Conservation (phyloP, 1,140 invertebrate species). For the Cardiocondyla obscurior region DNA sequence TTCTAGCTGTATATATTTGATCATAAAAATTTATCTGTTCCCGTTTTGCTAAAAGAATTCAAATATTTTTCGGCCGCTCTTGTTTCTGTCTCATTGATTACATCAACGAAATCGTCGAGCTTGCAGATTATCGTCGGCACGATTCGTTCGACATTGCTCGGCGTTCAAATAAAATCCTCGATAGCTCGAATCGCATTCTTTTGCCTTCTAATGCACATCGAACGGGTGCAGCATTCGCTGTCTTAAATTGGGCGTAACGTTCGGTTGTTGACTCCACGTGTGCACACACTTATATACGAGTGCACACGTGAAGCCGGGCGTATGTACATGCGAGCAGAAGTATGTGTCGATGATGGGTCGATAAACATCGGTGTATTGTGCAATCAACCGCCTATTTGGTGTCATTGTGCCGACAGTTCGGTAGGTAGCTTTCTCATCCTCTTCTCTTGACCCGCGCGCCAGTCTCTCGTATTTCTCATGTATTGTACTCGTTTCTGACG, state of each 20-base stretch:
- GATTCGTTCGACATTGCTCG: conserved; percentile 25
- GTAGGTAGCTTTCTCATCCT: conserved; percentile 76
- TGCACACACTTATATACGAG: conserved; percentile 55
- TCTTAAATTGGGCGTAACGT: conserved; percentile 83
- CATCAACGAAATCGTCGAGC: conserved; percentile 27
- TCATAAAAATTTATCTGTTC: conserved; percentile 1
- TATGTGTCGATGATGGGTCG: conserved; percentile 81
- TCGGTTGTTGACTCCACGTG: conserved; percentile 79
- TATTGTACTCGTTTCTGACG: conserved; percentile 48
- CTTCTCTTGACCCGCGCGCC: conserved; percentile 61
- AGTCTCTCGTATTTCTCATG: conserved; percentile 56
- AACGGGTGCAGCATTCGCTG: conserved; percentile 73
- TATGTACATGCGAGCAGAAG: conserved; percentile 58
- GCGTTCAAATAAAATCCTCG: conserved; percentile 68
- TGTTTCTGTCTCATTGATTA: conserved; percentile 19
- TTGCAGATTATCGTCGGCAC: conserved; percentile 17
- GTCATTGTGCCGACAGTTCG: conserved; percentile 80
- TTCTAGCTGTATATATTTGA: not conserved
- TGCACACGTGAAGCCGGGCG: not conserved
- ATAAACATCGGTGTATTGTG: conserved; percentile 82
- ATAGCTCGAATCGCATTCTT: conserved; percentile 62
- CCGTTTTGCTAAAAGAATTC: not conserved
- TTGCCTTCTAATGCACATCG: conserved; percentile 75
- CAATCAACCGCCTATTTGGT: conserved; percentile 83
- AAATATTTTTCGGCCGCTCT: conserved; percentile 50